phyloP scores from a whole-genome alignment of 1,140 invertebrate genomes.

The Leptonema lineaticorne region DNA sequence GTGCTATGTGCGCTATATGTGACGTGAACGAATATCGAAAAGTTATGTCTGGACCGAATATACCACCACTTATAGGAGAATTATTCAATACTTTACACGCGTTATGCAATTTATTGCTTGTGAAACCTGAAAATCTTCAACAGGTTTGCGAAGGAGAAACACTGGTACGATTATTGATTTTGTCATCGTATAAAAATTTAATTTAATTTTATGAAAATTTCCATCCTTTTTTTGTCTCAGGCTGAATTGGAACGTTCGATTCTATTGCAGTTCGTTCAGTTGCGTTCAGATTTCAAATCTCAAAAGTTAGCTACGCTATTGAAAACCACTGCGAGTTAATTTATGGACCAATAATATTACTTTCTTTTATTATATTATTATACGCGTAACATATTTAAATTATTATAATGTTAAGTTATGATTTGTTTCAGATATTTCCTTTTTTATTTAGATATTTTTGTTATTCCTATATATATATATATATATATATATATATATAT shows the following conservation, averaged over 20 bases:
- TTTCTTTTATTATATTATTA: no score
- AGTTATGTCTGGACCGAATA: constrained; percentile 59
- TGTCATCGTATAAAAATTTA: not conserved
- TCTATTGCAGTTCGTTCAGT: constrained; percentile 88
- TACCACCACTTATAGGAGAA: constrained; percentile 75
- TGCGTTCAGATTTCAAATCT: constrained; percentile 88
- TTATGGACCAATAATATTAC: no score
- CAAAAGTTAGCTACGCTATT: constrained; percentile 73
- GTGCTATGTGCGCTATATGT: constrained; percentile 96
- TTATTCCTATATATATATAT: no score
- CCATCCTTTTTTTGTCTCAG: constrained; percentile 59
- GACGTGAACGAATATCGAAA: constrained; percentile 95
- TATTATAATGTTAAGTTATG: no score
- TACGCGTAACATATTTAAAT: no score
- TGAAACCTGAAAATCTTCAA: constrained; percentile 94
- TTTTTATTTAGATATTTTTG: no score
- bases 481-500: no score
- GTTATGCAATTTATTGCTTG: constrained; percentile 92
- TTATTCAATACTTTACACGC: constrained; percentile 95
- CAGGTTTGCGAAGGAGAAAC: constrained; percentile 94
- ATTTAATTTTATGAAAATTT: not conserved
- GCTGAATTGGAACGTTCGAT: constrained; percentile 83
- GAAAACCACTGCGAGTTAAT: constrained; percentile 46
- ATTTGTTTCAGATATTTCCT: no score
- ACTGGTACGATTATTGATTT: constrained; percentile 64